A percentile compares a stretch with the other conserved stretches of the same genome.
phyloP scores from a whole-genome alignment of 2,888 invertebrate species.

The Subacronicta megacephala region DNA sequence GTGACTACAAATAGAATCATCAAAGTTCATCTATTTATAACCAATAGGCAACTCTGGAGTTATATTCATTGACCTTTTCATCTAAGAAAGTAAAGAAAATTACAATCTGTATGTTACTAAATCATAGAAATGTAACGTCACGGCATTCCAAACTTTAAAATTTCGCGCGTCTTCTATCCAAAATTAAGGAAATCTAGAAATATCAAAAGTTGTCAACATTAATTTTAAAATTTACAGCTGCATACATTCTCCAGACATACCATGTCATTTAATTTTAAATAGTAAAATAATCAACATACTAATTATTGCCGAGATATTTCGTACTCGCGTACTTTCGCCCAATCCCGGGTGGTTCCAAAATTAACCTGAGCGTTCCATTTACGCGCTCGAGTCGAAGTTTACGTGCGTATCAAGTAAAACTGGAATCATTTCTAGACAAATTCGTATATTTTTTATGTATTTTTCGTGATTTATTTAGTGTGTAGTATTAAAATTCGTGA shows the following conservation, averaged over 20 bases:
- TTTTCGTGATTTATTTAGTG: slow-evolving; percentile 58
- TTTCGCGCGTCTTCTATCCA: slow-evolving; percentile 42
- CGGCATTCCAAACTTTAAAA: slow-evolving; percentile 28
- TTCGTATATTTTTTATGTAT: slow-evolving; percentile 57
- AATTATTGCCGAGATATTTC: slow-evolving; percentile 73
- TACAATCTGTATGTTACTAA: too few species aligned
- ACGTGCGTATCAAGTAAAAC: slow-evolving; percentile 75
- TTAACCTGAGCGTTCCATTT: slow-evolving; percentile 84
- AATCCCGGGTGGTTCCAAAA: slow-evolving; percentile 87
- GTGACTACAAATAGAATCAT: neutral
- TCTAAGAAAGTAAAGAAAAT: neutral
- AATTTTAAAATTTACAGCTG: slow-evolving; percentile 26
- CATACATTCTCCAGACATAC: slow-evolving; percentile 20
- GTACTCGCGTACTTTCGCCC: slow-evolving; percentile 57
- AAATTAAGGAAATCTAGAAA: slow-evolving; percentile 14
- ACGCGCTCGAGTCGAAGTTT: slow-evolving; percentile 74
- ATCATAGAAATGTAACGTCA: neutral
- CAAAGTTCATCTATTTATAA: slow-evolving; percentile 6
- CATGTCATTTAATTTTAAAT: slow-evolving; percentile 26
- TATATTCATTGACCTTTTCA: neutral
- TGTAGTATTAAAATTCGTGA: slow-evolving; percentile 65
- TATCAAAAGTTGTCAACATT: slow-evolving; percentile 23
- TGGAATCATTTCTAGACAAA: slow-evolving; percentile 57
- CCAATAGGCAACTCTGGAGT: too few species aligned
- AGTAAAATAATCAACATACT: slow-evolving; percentile 60